A percentile compares a stretch with the other conserved stretches of the same genome.
Conservation (phyloP, 2,797 vertebrate genomes). For the Tympanoctomys barrerae region DNA sequence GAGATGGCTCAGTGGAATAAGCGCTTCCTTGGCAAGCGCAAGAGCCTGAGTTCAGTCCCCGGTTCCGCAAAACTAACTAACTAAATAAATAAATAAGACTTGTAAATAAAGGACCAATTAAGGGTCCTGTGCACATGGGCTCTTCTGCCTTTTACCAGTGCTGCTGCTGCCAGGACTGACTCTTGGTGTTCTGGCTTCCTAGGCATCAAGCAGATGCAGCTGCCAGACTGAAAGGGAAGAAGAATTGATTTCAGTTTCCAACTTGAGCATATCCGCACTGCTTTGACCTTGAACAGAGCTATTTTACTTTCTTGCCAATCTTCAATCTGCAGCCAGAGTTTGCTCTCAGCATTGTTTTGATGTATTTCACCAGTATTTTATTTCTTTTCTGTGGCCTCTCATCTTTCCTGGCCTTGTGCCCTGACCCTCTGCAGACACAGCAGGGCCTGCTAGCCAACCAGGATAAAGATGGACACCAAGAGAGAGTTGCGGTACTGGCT, state of each 20-base stretch:
- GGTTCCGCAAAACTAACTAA: too few species aligned
- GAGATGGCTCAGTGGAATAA: too few species aligned
- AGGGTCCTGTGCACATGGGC: neutral
- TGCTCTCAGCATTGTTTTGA: conserved; percentile 65
- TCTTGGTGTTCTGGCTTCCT: conserved; percentile 15
- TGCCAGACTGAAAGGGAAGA: conserved; percentile 73
- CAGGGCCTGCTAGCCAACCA: conserved; percentile 53
- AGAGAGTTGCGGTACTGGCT: neutral
- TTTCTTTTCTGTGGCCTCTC: conserved; percentile 74
- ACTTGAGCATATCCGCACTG: conserved; percentile 59
- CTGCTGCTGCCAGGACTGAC: conserved; percentile 6
- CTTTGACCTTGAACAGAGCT: conserved; percentile 74
- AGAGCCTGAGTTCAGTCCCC: too few species aligned
- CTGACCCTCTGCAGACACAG: conserved; percentile 74
- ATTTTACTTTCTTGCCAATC: conserved; percentile 67
- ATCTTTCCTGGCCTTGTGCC: conserved; percentile 74
- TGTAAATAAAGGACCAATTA: too few species aligned
- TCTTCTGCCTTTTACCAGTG: neutral
- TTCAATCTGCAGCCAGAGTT: conserved; percentile 47
- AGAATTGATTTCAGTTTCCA: conserved; percentile 81
- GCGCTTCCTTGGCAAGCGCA: too few species aligned
- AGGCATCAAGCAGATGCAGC: conserved; percentile 57
- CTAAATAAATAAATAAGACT: too few species aligned
- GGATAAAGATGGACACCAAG: conserved; percentile 54
- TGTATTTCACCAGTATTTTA: conserved; percentile 62